Evolutionary conservation across 2,888 invertebrate species (phyloP).

Genomic region (Antheraea yamamai): DNA sequence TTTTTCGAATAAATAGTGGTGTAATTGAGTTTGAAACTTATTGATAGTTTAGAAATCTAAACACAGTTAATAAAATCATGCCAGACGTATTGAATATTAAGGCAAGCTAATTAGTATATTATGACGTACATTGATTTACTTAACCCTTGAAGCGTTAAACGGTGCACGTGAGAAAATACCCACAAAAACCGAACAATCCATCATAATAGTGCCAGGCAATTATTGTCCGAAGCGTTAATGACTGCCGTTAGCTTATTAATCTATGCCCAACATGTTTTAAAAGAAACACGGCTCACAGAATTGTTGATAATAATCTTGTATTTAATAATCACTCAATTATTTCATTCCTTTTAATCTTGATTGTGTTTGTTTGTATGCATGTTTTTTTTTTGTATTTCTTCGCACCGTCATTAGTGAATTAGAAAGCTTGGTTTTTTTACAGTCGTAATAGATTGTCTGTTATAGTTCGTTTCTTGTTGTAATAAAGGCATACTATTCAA

Average conservation of each 20-base stretch:
- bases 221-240: slow-evolving; percentile 79
- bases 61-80: neutral
- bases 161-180: slow-evolving; percentile 61
- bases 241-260: slow-evolving; percentile 74
- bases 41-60: neutral
- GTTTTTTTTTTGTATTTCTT: neutral
- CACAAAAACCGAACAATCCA: slow-evolving; percentile 76
- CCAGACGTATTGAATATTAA: slow-evolving; percentile 8
- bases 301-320: slow-evolving; percentile 80
- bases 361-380: slow-evolving; percentile 64
- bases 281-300: slow-evolving; percentile 69
- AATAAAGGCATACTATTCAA: too few species aligned
- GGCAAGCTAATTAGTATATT: slow-evolving; percentile 50
- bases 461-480: neutral
- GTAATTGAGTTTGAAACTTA: too few species aligned
- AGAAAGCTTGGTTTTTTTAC: neutral
- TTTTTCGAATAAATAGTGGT: too few species aligned
- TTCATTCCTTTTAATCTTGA: slow-evolving; percentile 75
- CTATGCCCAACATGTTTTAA: slow-evolving; percentile 72
- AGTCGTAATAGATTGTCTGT: neutral
- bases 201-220: slow-evolving; percentile 78
- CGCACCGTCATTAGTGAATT: neutral
- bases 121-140: slow-evolving; percentile 46
- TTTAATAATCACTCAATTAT: slow-evolving; percentile 78
- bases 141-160: slow-evolving; percentile 64